Evolutionary conservation across 2,888 invertebrate genomes (phyloP).

Genomic region (Epirrhoe alternata): DNA sequence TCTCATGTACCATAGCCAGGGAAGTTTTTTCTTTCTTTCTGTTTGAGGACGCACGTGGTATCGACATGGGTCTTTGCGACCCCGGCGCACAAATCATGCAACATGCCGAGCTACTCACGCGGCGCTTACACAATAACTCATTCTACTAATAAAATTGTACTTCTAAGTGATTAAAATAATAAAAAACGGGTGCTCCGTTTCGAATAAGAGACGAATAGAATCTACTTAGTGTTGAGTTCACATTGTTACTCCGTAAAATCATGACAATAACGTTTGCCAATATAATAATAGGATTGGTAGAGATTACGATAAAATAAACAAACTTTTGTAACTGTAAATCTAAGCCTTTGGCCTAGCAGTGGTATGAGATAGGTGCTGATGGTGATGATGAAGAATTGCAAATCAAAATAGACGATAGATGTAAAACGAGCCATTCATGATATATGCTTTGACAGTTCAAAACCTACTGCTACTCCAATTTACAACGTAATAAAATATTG

Average conservation of each 20-base stretch:
- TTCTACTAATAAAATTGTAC: slow-evolving; percentile 21
- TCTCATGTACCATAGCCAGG: slow-evolving; percentile 13
- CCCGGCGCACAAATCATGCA: slow-evolving; percentile 77
- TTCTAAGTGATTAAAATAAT: slow-evolving; percentile 13
- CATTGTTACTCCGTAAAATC: too few species aligned
- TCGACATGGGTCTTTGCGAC: slow-evolving; percentile 67
- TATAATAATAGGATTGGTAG: too few species aligned
- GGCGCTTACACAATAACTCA: slow-evolving; percentile 31
- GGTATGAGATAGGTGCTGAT: neutral
- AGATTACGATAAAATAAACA: too few species aligned
- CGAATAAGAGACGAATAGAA: neutral
- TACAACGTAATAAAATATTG: slow-evolving; percentile 82
- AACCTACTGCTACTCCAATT: slow-evolving; percentile 65
- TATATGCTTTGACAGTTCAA: slow-evolving; percentile 60
- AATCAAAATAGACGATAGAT: slow-evolving; percentile 39
- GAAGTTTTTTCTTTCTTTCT: slow-evolving; percentile 33
- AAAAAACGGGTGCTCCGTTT: neutral
- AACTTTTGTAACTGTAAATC: too few species aligned
- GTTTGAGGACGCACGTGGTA: slow-evolving; percentile 65
- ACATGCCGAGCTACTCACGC: slow-evolving; percentile 56
- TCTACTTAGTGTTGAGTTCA: too few species aligned
- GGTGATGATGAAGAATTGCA: slow-evolving; percentile 17
- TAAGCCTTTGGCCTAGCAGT: neutral
- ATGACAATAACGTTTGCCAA: too few species aligned
- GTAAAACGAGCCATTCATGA: slow-evolving; percentile 54